A percentile compares a stretch with the other conserved stretches of the same genome.
Conservation (phyloP, 1,140 invertebrate genomes). For the Philopotamus ludificatus region DNA sequence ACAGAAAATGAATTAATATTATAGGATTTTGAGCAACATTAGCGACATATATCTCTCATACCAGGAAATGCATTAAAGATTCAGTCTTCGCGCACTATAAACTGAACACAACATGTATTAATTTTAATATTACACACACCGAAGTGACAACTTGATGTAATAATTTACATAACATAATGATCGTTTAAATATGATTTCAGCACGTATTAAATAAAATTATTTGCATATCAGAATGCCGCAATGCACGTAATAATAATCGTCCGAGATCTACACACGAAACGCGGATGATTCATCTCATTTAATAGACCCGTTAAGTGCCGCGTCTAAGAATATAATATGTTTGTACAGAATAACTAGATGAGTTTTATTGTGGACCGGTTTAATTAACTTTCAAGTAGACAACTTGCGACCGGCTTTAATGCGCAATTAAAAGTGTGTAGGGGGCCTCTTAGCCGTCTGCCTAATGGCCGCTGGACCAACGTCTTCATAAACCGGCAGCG, state of each 20-base stretch:
- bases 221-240: not conserved
- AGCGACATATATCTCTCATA: too few relatives aligned
- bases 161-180: not conserved
- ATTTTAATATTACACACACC: too few relatives aligned
- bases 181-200: not conserved
- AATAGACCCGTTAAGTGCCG: not conserved
- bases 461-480: slow-evolving; percentile 1
- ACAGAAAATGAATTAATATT: too few relatives aligned
- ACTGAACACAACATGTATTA: too few relatives aligned
- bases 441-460: too few relatives aligned
- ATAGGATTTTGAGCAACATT: too few relatives aligned
- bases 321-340: not conserved
- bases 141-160: too few relatives aligned
- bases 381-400: slow-evolving; percentile 1
- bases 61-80: too few relatives aligned
- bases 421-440: slow-evolving; percentile 13
- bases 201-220: not conserved
- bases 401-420: slow-evolving; percentile 6
- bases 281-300: too few relatives aligned
- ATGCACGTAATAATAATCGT: too few relatives aligned
- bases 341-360: slow-evolving; percentile 11
- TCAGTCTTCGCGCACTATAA: too few relatives aligned
- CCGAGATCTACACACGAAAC: too few relatives aligned
- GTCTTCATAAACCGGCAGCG: slow-evolving; percentile 5
- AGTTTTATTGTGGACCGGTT: slow-evolving; percentile 16